These are phyloP conservation scores for Empis stercorea DNA, from an alignment of 2,888 invertebrate species.

Conservation along the genomic window DNA sequence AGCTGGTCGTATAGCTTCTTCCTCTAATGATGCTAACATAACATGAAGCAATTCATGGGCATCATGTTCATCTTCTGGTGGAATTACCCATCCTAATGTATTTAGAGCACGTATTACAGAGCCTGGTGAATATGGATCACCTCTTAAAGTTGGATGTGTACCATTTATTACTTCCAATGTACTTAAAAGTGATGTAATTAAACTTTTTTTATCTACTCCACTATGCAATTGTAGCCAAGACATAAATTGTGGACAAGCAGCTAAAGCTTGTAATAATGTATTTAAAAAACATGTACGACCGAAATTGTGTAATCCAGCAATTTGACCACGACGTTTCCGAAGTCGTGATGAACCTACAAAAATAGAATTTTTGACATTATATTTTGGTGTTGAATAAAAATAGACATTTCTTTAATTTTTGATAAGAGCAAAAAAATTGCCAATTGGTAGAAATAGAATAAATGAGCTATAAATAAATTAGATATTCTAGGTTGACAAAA, in stretches of 20 bases:
- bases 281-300: constrained; percentile 91
- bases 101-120: constrained; percentile 59
- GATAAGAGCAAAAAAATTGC: too few species aligned
- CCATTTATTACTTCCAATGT: constrained; percentile 67
- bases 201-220: constrained; percentile 52
- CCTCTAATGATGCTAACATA: constrained; percentile 76
- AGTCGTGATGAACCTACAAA: constrained; percentile 35
- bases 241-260: constrained; percentile 73
- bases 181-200: constrained; percentile 59
- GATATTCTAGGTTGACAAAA: too few species aligned
- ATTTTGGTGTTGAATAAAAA: too few species aligned
- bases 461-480: too few species aligned
- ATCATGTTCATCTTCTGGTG: constrained; percentile 84
- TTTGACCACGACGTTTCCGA: constrained; percentile 54
- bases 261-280: constrained; percentile 77
- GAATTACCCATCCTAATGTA: constrained; percentile 73
- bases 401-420: too few species aligned
- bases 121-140: constrained; percentile 45
- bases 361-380: too few species aligned
- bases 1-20: constrained; percentile 48
- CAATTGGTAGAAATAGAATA: too few species aligned
- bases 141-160: constrained; percentile 51
- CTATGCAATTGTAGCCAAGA: constrained; percentile 60
- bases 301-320: constrained; percentile 77
- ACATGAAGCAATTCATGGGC: constrained; percentile 88